Conservation (phyloP, 2,113 vertebrate species). For the Centropristis striata region DNA sequence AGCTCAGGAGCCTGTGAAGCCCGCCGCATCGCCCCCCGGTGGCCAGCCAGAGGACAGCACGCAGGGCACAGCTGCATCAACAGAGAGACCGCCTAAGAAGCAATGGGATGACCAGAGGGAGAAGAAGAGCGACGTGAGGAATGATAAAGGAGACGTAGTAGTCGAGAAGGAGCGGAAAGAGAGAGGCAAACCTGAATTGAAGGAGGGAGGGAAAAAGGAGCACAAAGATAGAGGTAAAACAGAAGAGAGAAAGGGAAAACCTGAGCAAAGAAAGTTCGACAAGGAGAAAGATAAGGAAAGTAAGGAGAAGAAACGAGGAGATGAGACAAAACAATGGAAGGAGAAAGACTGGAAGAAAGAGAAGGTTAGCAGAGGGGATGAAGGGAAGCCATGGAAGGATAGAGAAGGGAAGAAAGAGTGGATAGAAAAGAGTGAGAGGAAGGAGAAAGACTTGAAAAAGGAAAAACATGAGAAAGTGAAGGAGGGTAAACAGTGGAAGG, state of each 20-base stretch:
- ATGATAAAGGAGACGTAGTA: constrained; percentile 25
- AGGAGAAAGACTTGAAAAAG: constrained; percentile 71
- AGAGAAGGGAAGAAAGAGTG: constrained; percentile 54
- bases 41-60: constrained; percentile 56
- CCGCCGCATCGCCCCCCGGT: constrained; percentile 55
- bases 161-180: constrained; percentile 38
- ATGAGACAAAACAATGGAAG: constrained; percentile 45
- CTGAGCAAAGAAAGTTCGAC: constrained; percentile 44
- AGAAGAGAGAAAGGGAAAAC: constrained; percentile 51
- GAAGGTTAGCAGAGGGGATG: constrained; percentile 62
- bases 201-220: constrained; percentile 45
- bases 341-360: constrained; percentile 62
- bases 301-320: constrained; percentile 40
- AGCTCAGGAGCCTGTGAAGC: constrained; percentile 14
- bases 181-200: constrained; percentile 35
- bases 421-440: constrained; percentile 64
- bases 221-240: constrained; percentile 57
- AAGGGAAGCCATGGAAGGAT: constrained; percentile 67
- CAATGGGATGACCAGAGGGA: constrained; percentile 41
- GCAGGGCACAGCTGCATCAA: constrained; percentile 3
- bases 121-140: constrained; percentile 55
- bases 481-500: constrained; percentile 49
- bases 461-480: constrained; percentile 54
- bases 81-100: constrained; percentile 34
- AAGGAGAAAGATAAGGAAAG: constrained; percentile 40